Conservation (phyloP, 2,888 invertebrate species). For the Deilephila porcellus region DNA sequence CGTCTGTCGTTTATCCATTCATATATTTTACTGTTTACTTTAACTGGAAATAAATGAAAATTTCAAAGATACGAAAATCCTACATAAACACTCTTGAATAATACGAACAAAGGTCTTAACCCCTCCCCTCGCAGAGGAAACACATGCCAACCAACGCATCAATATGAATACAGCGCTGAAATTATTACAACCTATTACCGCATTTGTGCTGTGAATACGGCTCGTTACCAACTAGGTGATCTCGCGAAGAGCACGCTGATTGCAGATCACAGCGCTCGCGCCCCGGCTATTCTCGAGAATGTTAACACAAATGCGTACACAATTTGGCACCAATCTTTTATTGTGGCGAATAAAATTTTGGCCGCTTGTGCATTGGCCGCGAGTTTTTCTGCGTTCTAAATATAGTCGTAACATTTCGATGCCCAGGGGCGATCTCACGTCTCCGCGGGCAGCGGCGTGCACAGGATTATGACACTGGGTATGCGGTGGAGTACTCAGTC, state of each 20-base stretch:
- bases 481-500: too few relatives aligned
- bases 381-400: constrained; percentile 37
- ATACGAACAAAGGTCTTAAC: too few relatives aligned
- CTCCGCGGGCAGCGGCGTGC: too few relatives aligned
- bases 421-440: constrained; percentile 50
- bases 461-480: too few relatives aligned
- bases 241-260: constrained; percentile 15
- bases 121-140: too few relatives aligned
- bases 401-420: constrained; percentile 35
- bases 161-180: too few relatives aligned
- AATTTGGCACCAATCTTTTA: constrained; percentile 44
- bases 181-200: not conserved
- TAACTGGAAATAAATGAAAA: too few relatives aligned
- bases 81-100: too few relatives aligned
- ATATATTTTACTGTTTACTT: too few relatives aligned
- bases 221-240: not conserved
- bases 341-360: constrained; percentile 38
- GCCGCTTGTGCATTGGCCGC: constrained; percentile 35
- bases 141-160: too few relatives aligned
- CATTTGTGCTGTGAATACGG: constrained; percentile 16
- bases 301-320: constrained; percentile 31
- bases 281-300: constrained; percentile 21
- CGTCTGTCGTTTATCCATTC: too few relatives aligned
- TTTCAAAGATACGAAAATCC: too few relatives aligned
- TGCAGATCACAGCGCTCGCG: constrained; percentile 25